Percentiles rank a stretch among this genome's conserved stretches.
Evolutionary conservation across 2,888 invertebrate genomes (phyloP).

Genomic region (Anoncus sp.): DNA sequence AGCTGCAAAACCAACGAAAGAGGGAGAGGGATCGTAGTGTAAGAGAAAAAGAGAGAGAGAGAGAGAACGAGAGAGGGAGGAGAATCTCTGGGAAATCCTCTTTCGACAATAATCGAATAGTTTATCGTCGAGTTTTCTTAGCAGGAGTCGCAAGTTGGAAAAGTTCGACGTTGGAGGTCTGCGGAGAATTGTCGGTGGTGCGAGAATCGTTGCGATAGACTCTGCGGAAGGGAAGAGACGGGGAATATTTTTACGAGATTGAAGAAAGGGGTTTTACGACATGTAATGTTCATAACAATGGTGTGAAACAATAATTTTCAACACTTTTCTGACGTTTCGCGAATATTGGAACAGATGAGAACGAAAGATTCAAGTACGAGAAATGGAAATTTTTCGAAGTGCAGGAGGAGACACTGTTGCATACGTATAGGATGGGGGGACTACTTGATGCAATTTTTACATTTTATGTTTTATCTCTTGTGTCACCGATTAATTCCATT

Average conservation of each 20-base stretch:
- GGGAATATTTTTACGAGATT: not conserved
- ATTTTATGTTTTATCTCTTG: no score
- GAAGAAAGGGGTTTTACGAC: not conserved
- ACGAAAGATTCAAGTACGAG: no score
- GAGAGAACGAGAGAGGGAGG: not conserved
- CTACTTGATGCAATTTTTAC: no score
- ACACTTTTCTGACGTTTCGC: not conserved
- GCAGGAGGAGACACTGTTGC: no score
- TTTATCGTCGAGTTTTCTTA: constrained; percentile 50
- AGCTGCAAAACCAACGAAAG: constrained; percentile 6
- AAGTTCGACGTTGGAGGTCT: constrained; percentile 38
- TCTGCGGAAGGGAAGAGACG: not conserved
- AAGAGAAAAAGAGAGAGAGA: not conserved
- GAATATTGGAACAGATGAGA: no score
- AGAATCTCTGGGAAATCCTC: constrained; percentile 20
- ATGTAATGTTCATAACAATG: not conserved
- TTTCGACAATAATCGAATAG: constrained; percentile 56
- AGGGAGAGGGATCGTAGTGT: not conserved
- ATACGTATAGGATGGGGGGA: no score
- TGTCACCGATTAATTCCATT: no score
- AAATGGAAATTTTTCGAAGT: no score
- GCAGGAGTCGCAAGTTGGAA: constrained; percentile 29
- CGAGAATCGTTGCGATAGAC: not conserved
- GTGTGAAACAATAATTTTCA: not conserved
- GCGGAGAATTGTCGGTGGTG: not conserved